Base-by-base conservation (phyloP, 2,888 invertebrate species). In the Folsomia candida region DNA sequence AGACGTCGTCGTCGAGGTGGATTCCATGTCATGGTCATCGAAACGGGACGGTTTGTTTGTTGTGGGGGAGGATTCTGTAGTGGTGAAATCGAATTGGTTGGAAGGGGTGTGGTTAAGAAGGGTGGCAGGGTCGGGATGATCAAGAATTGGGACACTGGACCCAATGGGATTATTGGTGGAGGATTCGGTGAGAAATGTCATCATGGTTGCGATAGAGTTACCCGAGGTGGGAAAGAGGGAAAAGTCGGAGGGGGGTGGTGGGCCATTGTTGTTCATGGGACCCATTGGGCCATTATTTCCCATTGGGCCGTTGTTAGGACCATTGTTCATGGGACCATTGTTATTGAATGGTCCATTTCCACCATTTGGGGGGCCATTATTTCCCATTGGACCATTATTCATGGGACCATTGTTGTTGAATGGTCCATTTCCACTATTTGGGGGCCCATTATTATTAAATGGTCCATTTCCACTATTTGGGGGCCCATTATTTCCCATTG, bases 401-500 rank as follows among this genome's bases (percentile, higher is more conserved):
- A 20, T 57, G 24, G n/a, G n/a, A 22, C 24, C n/a, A n/a, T 11
- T 24, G 25, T 60, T 24, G 60, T 24, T 24, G 9, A 24, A 4
- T 37, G 37, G 37, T 54, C 11, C 11, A 6, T 4, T 22, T 14
- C 20, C 54, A 6, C 4, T 14, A 6, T 59, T 51, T 27, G 60
- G 60, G 25, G 67, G 68, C 11, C 27, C 20, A 2, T 59, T 59
- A 65, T 51, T 24, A n/a, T 4, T 9, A n/a, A 24, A 24, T 47
- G 18, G 29, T 22, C 63, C 63, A 64, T 47, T 60, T n/a, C 11
- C 22, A 25, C 51, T 64, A 9, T 47, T n/a, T 2, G 59, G 65
- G 9, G 65, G 66, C 14, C 65, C 64, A 65, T 47, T 63, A 27
- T 69, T 69, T 14, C 62, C 65, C 2, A 57, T 20, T 59, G 67